These are phyloP conservation scores for Nesospiza acunhae DNA, from an alignment of 2,113 vertebrate species.

Conservation along the genomic window DNA sequence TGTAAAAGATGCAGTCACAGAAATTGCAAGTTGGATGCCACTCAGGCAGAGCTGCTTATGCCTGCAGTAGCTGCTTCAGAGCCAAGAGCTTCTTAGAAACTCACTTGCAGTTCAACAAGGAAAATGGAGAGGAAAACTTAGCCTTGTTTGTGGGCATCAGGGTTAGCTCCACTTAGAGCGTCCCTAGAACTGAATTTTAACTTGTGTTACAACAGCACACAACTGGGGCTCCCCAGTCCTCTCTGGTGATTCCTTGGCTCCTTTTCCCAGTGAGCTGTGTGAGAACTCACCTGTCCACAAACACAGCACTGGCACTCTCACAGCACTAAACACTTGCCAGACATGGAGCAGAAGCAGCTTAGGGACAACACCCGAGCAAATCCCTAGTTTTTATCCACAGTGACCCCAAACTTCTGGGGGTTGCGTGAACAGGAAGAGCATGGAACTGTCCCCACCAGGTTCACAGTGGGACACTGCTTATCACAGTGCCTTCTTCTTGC, in stretches of 20 bases:
- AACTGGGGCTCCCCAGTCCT: not conserved
- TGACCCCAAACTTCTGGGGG: not conserved
- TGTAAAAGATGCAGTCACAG: not conserved
- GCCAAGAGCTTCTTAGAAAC: not conserved
- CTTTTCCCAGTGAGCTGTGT: not conserved
- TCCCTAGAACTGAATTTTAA: not conserved
- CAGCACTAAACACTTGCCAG: not conserved
- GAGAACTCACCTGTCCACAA: not conserved
- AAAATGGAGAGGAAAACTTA: not conserved
- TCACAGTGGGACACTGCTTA: not conserved
- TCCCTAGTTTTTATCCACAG: not conserved
- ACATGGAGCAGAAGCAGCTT: not conserved
- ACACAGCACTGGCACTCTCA: not conserved
- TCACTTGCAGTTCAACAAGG: not conserved
- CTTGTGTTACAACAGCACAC: not conserved
- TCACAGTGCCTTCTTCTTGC: not conserved
- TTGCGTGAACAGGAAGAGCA: not conserved
- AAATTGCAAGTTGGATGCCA: not conserved
- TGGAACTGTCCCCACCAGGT: not conserved
- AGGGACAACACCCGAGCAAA: not conserved
- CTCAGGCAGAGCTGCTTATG: not conserved
- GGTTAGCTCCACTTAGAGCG: not conserved
- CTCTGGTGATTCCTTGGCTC: not conserved
- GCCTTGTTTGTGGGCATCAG: not conserved
- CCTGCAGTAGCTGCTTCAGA: not conserved